These are phyloP conservation scores for Diplosoma virens DNA, from an alignment of 23 tunicate species.

Conservation along the genomic window DNA sequence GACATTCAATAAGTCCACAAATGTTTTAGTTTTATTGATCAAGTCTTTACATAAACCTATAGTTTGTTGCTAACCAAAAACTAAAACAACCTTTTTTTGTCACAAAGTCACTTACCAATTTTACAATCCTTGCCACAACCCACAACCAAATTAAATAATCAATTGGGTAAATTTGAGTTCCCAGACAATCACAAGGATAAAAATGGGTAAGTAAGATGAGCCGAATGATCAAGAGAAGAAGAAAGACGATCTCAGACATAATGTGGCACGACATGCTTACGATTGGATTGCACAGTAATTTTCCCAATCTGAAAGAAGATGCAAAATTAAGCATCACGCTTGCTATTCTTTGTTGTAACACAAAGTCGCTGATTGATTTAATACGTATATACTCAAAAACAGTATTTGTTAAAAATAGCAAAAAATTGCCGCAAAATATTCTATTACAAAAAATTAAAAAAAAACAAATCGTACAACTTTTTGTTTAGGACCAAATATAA, in stretches of 20 bases:
- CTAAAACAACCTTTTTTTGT: background rate
- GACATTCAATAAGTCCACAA: too few species aligned
- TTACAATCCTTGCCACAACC: constrained; percentile 44
- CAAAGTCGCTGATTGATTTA: background rate
- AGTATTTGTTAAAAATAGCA: background rate
- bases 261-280: constrained; percentile 63
- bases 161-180: constrained; percentile 15
- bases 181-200: constrained; percentile 51
- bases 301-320: constrained; percentile 22
- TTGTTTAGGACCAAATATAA: too few species aligned
- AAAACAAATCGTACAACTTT: too few species aligned
- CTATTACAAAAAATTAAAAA: too few species aligned
- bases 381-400: background rate
- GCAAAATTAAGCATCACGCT: background rate
- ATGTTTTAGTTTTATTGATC: too few species aligned
- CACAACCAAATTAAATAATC: constrained; percentile 39
- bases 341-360: background rate
- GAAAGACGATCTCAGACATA: constrained; percentile 48
- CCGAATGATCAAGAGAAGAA: constrained; percentile 39
- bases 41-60: too few species aligned
- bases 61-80: too few species aligned
- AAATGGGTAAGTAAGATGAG: constrained; percentile 26
- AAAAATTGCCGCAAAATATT: too few species aligned
- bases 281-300: constrained; percentile 49
- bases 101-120: constrained; percentile 26